Evolutionary conservation across 2,888 invertebrate genomes (phyloP).

Genomic region (Andrena camellia): DNA sequence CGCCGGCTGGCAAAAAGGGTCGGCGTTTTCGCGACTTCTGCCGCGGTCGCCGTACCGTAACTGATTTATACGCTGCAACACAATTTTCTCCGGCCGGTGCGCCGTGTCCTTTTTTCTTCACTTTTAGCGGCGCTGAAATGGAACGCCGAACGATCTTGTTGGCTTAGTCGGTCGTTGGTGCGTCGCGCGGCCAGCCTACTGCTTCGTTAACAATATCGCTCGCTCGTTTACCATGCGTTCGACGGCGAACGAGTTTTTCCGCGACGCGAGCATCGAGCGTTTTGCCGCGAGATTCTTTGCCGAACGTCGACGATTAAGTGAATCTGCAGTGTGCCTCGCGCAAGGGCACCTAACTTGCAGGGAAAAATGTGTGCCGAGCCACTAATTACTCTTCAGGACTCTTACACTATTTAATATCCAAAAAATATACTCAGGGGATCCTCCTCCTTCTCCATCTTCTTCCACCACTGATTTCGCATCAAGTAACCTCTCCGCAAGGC

Average conservation of each 20-base stretch:
- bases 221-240: constrained; percentile 2
- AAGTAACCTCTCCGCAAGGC: no score
- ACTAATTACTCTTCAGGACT: no score
- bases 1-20: not conserved
- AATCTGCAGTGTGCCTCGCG: not conserved
- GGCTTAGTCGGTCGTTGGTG: constrained; percentile 21
- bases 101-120: constrained; percentile 32
- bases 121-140: constrained; percentile 35
- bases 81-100: constrained; percentile 14
- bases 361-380: not conserved
- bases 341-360: not conserved
- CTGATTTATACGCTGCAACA: constrained; percentile 45
- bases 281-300: not conserved
- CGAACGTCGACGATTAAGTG: no score
- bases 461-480: no score
- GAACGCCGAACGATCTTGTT: constrained; percentile 51
- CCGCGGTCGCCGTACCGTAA: constrained; percentile 28
- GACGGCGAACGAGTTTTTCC: not conserved
- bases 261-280: not conserved
- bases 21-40: constrained; percentile 12
- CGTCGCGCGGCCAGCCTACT: constrained; percentile 5
- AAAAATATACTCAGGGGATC: no score
- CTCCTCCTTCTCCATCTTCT: no score
- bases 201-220: constrained; percentile 45
- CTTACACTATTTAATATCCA: no score